phyloP scores from a whole-genome alignment of 1,140 invertebrate species.

The Ceratitis capitata region DNA sequence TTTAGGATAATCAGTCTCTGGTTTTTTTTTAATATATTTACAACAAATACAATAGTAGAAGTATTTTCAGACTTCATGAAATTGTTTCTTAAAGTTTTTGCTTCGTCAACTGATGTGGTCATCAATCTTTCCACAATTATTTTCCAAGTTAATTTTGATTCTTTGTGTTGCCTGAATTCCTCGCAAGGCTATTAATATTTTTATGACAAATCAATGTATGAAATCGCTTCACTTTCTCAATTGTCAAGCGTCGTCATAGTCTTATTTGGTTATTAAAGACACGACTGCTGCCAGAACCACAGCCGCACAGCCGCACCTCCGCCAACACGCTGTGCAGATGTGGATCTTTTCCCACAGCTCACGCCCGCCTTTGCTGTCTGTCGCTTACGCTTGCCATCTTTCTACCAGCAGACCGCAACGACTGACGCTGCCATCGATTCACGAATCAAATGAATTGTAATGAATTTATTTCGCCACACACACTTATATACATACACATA shows the following conservation, averaged over 20 bases:
- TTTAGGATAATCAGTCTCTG: too few species aligned
- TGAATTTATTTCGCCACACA: slow-evolving; percentile 11
- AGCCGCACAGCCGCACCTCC: not conserved
- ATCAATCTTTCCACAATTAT: too few species aligned
- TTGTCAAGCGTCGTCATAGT: not conserved
- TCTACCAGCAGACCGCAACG: not conserved
- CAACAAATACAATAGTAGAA: too few species aligned
- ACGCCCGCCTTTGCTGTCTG: not conserved
- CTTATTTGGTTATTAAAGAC: slow-evolving; percentile 12
- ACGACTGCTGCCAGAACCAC: not conserved
- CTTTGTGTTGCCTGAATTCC: too few species aligned
- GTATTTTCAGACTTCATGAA: too few species aligned
- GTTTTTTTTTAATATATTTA: too few species aligned
- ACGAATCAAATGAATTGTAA: not conserved
- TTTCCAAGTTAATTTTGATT: too few species aligned
- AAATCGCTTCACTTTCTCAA: slow-evolving; percentile 9
- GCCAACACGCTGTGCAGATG: not conserved
- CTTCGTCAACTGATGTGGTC: too few species aligned
- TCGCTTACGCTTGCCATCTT: not conserved
- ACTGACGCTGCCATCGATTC: not conserved
- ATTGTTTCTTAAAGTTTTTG: too few species aligned
- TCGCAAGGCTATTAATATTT: too few species aligned
- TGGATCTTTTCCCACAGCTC: not conserved
- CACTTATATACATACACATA: not conserved
- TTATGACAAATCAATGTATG: slow-evolving; percentile 16